Percentiles rank a stretch among this genome's conserved stretches.
These are phyloP conservation scores for Metopolophium dirhodum DNA, from an alignment of 1,140 invertebrate genomes.

Conservation along the genomic window DNA sequence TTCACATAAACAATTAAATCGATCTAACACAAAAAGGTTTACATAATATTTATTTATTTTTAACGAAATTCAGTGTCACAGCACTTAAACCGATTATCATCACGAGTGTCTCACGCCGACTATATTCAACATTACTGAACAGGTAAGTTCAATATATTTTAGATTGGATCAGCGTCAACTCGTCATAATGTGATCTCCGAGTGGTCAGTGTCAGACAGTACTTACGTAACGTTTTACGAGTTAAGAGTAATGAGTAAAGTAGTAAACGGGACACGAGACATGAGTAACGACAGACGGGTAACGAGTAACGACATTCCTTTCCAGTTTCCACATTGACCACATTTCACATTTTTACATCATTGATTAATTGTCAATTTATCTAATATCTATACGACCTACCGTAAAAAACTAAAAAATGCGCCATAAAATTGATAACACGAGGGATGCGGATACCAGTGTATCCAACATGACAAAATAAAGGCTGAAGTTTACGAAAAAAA, in stretches of 20 bases:
- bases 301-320: too few species aligned
- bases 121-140: not conserved
- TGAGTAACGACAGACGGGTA: too few species aligned
- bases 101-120: not conserved
- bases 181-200: not conserved
- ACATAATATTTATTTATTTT: not conserved
- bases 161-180: not conserved
- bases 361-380: too few species aligned
- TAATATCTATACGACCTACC: not conserved
- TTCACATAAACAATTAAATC: not conserved
- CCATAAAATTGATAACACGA: slow-evolving; percentile 20
- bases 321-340: too few species aligned
- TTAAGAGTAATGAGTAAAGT: too few species aligned
- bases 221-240: too few species aligned
- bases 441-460: not conserved
- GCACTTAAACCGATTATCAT: not conserved
- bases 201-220: not conserved
- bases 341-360: too few species aligned
- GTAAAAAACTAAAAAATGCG: not conserved
- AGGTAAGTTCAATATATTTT: not conserved
- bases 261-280: too few species aligned
- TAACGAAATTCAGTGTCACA: not conserved
- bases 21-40: not conserved
- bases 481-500: not conserved
- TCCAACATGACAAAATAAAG: not conserved